A percentile compares a stretch with the other conserved stretches of the same genome.
phyloP scores from a whole-genome alignment of 2,113 vertebrate species.

The Paradoxurus hermaphroditus region DNA sequence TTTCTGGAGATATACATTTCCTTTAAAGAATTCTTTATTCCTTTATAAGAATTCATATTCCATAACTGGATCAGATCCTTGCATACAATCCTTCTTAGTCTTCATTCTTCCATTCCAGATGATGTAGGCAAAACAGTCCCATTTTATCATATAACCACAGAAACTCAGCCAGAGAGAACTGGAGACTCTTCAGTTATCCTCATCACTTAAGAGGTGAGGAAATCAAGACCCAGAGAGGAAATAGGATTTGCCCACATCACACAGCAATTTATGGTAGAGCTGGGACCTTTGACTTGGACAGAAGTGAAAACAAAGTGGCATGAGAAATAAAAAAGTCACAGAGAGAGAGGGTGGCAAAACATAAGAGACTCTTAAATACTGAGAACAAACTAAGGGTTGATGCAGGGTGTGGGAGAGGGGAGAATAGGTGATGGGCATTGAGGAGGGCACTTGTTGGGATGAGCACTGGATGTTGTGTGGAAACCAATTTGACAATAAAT shows the following conservation, averaged over 20 bases:
- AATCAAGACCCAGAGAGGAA: not conserved
- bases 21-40: not conserved
- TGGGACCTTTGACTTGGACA: not conserved
- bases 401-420: too few species aligned
- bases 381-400: too few species aligned
- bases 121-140: not conserved
- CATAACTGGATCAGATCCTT: not conserved
- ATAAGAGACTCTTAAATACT: too few species aligned
- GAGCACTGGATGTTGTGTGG: too few species aligned
- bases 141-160: not conserved
- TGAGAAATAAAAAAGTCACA: not conserved
- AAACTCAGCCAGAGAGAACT: not conserved
- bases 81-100: not conserved
- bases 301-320: not conserved
- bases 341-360: too few species aligned
- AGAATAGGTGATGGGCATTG: too few species aligned
- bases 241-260: not conserved
- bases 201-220: conserved; percentile 18
- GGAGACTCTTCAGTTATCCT: not conserved
- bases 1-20: conserved; percentile 4
- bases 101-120: conserved; percentile 31
- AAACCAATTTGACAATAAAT: too few species aligned
- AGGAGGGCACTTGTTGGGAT: too few species aligned
- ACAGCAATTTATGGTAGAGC: not conserved
- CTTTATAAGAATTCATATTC: not conserved